These are phyloP conservation scores for Seriola aureovittata DNA, from an alignment of 2,113 vertebrate genomes.

Conservation along the genomic window DNA sequence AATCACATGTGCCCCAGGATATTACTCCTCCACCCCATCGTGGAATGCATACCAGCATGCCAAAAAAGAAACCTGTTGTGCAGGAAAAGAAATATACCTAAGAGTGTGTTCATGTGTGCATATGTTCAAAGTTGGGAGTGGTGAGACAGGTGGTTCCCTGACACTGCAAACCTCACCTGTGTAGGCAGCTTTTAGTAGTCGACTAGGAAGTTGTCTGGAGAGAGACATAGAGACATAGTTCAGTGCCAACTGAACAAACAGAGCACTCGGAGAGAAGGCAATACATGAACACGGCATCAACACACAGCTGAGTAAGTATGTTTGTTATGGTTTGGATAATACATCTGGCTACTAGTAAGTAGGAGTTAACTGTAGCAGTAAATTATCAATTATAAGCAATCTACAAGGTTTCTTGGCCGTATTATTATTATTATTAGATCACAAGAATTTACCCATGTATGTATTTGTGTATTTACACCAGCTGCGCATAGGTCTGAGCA, in stretches of 20 bases:
- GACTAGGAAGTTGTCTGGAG: constrained; percentile 11
- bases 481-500: neutral
- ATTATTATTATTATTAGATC: neutral
- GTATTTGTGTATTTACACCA: neutral
- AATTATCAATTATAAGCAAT: neutral
- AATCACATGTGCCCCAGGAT: constrained; percentile 35
- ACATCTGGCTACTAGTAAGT: neutral
- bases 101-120: constrained; percentile 7
- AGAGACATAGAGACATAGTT: neutral
- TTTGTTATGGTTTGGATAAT: constrained; percentile 10
- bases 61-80: constrained; percentile 64
- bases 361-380: neutral
- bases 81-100: neutral
- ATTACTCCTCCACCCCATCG: constrained; percentile 51
- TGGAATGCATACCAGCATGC: constrained; percentile 62
- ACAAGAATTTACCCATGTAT: neutral
- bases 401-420: neutral
- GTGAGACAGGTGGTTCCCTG: constrained; percentile 17
- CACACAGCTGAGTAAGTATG: constrained; percentile 54
- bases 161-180: constrained; percentile 23
- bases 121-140: constrained; percentile 54
- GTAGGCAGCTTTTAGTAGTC: constrained; percentile 1
- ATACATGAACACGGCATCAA: neutral
- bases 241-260: neutral
- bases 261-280: neutral